phyloP scores from a whole-genome alignment of 2,888 invertebrate genomes.

The Eupithecia vulgata region DNA sequence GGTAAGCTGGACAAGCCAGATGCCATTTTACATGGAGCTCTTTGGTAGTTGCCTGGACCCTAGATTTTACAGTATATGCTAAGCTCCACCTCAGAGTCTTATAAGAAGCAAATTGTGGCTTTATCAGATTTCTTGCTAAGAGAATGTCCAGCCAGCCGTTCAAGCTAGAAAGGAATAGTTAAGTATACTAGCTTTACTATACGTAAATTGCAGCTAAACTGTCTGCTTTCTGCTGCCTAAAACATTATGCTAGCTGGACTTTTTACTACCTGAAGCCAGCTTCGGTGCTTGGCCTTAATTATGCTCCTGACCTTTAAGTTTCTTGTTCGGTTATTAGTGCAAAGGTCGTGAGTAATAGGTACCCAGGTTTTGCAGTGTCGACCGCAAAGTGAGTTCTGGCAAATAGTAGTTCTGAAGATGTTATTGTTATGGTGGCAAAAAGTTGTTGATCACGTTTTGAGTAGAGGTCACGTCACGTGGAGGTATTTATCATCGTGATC shows the following conservation, averaged over 20 bases:
- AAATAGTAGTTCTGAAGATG: constrained; percentile 20
- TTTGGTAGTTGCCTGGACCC: constrained; percentile 19
- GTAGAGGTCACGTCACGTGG: no score
- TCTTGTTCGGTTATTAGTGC: constrained; percentile 45
- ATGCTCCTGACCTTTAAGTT: constrained; percentile 43
- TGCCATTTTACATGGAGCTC: constrained; percentile 31
- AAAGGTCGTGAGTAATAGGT: constrained; percentile 36
- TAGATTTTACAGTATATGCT: neutral
- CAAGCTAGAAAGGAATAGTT: neutral
- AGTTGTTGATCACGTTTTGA: neutral
- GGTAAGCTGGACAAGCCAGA: constrained; percentile 37
- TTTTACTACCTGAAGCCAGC: constrained; percentile 31
- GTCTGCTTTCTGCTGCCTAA: constrained; percentile 7
- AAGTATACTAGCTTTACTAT: neutral
- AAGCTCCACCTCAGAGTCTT: neutral
- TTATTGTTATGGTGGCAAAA: neutral
- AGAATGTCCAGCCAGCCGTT: neutral
- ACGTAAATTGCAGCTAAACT: neutral
- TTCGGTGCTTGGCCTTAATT: constrained; percentile 43
- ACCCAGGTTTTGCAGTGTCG: constrained; percentile 32
- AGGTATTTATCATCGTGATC: neutral
- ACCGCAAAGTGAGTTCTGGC: constrained; percentile 24
- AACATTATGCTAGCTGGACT: constrained; percentile 19
- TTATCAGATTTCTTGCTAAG: neutral
- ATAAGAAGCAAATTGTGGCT: neutral